Conservation (phyloP, 2,888 invertebrate species). For the Electrophaes corylata region DNA sequence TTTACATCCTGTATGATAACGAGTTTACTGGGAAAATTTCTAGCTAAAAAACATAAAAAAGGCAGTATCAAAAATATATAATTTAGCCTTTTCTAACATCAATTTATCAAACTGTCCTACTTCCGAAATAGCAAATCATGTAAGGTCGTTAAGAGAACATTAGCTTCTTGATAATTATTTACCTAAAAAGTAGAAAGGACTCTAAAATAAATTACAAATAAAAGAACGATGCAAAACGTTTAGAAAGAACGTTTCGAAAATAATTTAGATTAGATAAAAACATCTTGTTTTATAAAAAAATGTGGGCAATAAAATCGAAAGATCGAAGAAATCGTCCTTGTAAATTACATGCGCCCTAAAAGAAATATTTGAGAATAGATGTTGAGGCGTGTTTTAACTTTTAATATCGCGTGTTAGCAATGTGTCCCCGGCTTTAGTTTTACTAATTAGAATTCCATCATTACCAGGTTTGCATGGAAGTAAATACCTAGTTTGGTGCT, state of each 20-base stretch:
- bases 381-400: neutral
- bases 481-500: conserved; percentile 49
- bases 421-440: conserved; percentile 23
- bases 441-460: conserved; percentile 58
- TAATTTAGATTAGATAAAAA: too few relatives aligned
- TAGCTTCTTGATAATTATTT: conserved; percentile 3
- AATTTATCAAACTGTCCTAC: conserved; percentile 45
- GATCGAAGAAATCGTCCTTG: too few relatives aligned
- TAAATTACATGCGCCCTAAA: too few relatives aligned
- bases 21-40: neutral
- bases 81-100: conserved; percentile 7
- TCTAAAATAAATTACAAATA: too few relatives aligned
- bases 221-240: too few relatives aligned
- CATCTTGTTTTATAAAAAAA: too few relatives aligned
- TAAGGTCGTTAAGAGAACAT: conserved; percentile 42
- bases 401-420: conserved; percentile 13
- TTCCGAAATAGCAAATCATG: conserved; percentile 51
- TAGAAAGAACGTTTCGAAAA: too few relatives aligned
- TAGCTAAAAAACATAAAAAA: neutral
- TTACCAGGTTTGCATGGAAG: conserved; percentile 54
- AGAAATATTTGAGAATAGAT: neutral
- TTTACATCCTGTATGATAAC: neutral
- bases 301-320: too few relatives aligned
- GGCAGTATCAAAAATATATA: neutral
- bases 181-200: neutral